Percentiles rank a stretch among this genome's conserved stretches.
These are phyloP conservation scores for Haemorhous mexicanus DNA, from an alignment of 2,113 vertebrate genomes.

Conservation along the genomic window DNA sequence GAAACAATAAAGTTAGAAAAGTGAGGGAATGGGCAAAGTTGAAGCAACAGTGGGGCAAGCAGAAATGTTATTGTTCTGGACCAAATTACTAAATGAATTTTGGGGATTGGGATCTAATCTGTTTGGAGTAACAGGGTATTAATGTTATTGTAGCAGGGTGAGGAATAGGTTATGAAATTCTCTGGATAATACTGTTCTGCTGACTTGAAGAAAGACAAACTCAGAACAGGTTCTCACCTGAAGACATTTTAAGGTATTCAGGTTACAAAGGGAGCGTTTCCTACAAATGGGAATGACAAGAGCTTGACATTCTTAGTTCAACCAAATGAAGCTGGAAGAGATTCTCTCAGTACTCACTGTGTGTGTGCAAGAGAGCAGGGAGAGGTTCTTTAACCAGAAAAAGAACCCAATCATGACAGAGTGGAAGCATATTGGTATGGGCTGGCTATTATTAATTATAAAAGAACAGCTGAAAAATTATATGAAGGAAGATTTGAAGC, in stretches of 20 bases:
- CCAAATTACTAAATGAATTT: background rate
- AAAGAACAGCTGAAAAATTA: background rate
- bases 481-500: background rate
- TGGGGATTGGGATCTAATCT: background rate
- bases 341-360: background rate
- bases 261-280: background rate
- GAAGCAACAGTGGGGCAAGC: background rate
- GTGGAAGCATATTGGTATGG: background rate
- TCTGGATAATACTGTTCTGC: background rate
- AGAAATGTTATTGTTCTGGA: background rate
- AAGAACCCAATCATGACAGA: fast-evolving
- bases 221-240: background rate
- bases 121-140: background rate
- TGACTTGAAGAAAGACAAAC: background rate
- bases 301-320: background rate
- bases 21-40: background rate
- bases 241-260: background rate
- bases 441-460: background rate
- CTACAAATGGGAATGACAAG: background rate
- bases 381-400: background rate
- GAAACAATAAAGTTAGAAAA: background rate
- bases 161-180: background rate
- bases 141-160: background rate
- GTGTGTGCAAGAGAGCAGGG: background rate
- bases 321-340: background rate